Evolutionary conservation across 2,797 vertebrate genomes (phyloP).

Genomic region (Sebastes itinus): DNA sequence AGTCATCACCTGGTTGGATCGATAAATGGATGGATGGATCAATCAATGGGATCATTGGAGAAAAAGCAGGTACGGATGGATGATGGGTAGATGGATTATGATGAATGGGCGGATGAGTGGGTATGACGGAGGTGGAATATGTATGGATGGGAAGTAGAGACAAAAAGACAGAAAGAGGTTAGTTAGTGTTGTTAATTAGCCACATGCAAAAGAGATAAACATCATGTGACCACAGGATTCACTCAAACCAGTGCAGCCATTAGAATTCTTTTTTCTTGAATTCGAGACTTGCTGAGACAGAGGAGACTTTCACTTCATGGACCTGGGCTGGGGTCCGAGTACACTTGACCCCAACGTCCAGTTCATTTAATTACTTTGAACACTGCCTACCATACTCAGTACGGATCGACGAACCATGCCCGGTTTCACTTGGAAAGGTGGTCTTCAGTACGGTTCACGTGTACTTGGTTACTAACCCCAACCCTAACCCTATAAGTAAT

Average conservation of each 20-base stretch:
- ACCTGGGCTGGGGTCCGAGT: background rate
- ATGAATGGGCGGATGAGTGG: background rate
- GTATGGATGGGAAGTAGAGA: background rate
- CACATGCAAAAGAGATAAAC: background rate
- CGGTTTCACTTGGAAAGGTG: too few species aligned
- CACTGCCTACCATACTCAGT: background rate
- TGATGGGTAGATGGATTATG: background rate
- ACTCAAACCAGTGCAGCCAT: background rate
- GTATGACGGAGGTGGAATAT: background rate
- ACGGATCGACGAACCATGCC: background rate
- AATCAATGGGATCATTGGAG: background rate
- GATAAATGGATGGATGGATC: background rate
- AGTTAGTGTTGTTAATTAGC: background rate
- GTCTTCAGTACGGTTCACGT: too few species aligned
- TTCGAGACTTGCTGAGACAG: background rate
- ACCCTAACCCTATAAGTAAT: background rate
- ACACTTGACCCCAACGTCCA: background rate
- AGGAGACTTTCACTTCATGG: background rate
- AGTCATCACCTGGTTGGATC: slow-evolving; percentile 87
- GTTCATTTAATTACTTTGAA: background rate
- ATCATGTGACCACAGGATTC: background rate
- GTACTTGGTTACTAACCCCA: too few species aligned
- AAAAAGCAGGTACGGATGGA: background rate
- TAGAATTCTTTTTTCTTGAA: background rate
- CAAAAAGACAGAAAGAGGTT: background rate